Percentiles rank a stretch among this genome's conserved stretches.
These are phyloP conservation scores for Rhea americana DNA, from an alignment of 2,113 vertebrate species.

Conservation along the genomic window DNA sequence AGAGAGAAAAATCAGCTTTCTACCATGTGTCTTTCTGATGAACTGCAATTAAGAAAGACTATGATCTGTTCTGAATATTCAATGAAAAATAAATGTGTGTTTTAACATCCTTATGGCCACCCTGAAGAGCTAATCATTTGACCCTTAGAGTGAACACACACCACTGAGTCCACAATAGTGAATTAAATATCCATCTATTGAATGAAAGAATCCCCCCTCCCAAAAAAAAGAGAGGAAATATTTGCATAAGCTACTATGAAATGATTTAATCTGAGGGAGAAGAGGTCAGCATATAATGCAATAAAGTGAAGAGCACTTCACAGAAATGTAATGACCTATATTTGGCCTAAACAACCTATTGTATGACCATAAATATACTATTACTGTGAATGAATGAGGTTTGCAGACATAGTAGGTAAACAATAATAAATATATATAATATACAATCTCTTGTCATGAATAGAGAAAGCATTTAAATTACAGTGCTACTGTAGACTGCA, in stretches of 20 bases:
- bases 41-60: slow-evolving; percentile 34
- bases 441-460: neutral
- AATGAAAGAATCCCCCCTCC: neutral
- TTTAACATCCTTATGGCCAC: neutral
- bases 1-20: slow-evolving; percentile 19
- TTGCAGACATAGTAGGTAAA: neutral
- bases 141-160: neutral
- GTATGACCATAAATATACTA: neutral
- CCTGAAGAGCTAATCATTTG: neutral
- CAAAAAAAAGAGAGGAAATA: neutral
- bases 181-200: neutral
- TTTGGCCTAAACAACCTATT: slow-evolving; percentile 25
- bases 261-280: neutral
- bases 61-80: slow-evolving; percentile 29
- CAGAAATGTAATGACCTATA: slow-evolving; percentile 10
- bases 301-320: neutral
- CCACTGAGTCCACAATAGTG: neutral
- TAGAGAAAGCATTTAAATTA: neutral
- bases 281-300: slow-evolving; percentile 7
- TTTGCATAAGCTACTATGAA: neutral
- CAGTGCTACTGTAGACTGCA: neutral
- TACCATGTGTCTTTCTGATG: neutral
- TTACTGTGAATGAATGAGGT: neutral
- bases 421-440: neutral
- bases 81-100: neutral